Evolutionary conservation across 2,797 vertebrate genomes (phyloP).

Genomic region (Rachycentron canadum): DNA sequence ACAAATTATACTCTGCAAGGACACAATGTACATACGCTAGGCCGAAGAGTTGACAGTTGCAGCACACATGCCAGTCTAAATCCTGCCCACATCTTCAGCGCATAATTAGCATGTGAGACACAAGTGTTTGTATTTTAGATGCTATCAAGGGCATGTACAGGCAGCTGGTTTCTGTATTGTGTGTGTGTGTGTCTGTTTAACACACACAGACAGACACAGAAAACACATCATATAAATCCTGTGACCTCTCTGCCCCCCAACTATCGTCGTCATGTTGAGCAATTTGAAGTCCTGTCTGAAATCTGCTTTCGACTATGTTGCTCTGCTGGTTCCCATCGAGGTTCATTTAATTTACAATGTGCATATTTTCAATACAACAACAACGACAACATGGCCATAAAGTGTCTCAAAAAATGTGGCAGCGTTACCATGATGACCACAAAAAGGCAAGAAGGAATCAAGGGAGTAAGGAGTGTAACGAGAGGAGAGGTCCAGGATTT

Average conservation of each 20-base stretch:
- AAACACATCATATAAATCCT: constrained; percentile 48
- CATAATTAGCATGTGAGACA: constrained; percentile 39
- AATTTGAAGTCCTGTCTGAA: constrained; percentile 11
- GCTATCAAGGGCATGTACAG: constrained; percentile 46
- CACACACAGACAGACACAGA: constrained; percentile 29
- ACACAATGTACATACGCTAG: neutral
- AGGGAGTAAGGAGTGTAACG: constrained; percentile 29
- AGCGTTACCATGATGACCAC: constrained; percentile 29
- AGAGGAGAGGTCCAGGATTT: constrained; percentile 53
- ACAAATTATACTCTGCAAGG: neutral
- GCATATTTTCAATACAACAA: constrained; percentile 38
- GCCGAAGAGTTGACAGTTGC: neutral
- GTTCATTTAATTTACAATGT: constrained; percentile 52
- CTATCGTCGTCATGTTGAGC: constrained; percentile 19
- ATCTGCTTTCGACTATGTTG: constrained; percentile 9
- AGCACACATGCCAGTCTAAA: constrained; percentile 7
- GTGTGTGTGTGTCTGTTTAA: constrained; percentile 20
- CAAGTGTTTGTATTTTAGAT: constrained; percentile 54
- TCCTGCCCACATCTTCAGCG: constrained; percentile 14
- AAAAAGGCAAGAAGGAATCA: constrained; percentile 35
- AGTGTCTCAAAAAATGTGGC: constrained; percentile 23
- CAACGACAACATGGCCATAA: constrained; percentile 17
- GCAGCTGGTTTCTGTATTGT: constrained; percentile 40
- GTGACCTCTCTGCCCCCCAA: constrained; percentile 22
- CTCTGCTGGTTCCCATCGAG: constrained; percentile 20